phyloP scores from a whole-genome alignment of 2,888 invertebrate species.

The Scaptomyza caliginosa region DNA sequence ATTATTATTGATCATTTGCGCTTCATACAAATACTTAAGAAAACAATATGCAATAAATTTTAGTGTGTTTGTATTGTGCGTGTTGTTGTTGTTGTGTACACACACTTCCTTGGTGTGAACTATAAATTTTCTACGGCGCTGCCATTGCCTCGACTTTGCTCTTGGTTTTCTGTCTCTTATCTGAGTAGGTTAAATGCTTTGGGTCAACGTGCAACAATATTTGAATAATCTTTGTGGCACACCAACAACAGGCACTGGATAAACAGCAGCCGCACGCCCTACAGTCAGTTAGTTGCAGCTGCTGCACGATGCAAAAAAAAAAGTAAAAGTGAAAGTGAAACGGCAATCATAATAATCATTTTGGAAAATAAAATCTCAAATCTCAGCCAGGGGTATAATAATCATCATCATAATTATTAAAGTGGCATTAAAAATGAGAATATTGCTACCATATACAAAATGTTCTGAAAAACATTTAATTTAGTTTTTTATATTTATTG shows the following conservation, averaged over 20 bases:
- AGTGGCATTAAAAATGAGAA: conserved; percentile 72
- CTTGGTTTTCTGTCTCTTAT: conserved; percentile 52
- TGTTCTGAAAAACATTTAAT: conserved; percentile 65
- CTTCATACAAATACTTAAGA: conserved; percentile 61
- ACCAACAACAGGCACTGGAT: conserved; percentile 23
- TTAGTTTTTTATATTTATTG: conserved; percentile 82
- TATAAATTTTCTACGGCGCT: conserved; percentile 62
- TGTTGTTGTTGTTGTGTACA: conserved; percentile 4
- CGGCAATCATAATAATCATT: too few relatives aligned
- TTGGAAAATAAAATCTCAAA: too few relatives aligned
- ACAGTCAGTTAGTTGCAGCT: conserved; percentile 43
- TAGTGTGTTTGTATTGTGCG: not conserved
- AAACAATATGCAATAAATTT: conserved; percentile 68
- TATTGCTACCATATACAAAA: conserved; percentile 73
- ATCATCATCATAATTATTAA: conserved; percentile 63
- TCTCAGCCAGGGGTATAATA: conserved; percentile 48
- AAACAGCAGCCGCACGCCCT: conserved; percentile 25
- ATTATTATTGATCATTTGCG: conserved; percentile 61
- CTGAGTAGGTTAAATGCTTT: conserved; percentile 60
- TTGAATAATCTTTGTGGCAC: conserved; percentile 75
- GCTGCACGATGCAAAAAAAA: conserved; percentile 14
- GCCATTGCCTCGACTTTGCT: not conserved
- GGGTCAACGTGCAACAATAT: conserved; percentile 76
- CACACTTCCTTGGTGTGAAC: conserved; percentile 47
- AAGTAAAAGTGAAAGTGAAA: not conserved